Base-by-base conservation (phyloP, 2,797 vertebrate genomes). In the Pangasius mekongensis region DNA sequence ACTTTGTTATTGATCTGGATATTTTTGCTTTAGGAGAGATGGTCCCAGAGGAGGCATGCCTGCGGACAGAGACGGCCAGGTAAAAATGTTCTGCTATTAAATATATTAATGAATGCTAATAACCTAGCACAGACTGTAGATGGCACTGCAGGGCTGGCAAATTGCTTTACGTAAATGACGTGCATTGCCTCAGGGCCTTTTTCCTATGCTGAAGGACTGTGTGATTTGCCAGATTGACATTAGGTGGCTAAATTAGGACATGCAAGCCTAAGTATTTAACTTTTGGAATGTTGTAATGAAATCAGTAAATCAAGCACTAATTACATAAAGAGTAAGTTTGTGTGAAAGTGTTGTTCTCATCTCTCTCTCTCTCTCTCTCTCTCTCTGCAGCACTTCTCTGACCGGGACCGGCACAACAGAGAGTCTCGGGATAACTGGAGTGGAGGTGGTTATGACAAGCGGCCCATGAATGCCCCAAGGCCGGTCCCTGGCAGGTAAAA, bases 41-140 rank as follows among this genome's bases (percentile, higher is more conserved):
- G 93, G 94, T 43, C 64, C 95, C 0, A 96, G 98, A 86, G 93
- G 98, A 84, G 93, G 95, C 43, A 87, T 96, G 8, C 92, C 94
- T 43, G 95, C 94, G 74, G 97, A 98, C 87, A 91, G 97, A 92
- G 97, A 97, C 2, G 95, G 96, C 52, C 97, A 96, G 96, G 98
- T 99, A 91, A 93, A 87, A 88, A 81, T 39, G 9, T 14, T 39
- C 5, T 39, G 13, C 20, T 66, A 10, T 43, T 43, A 27, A 64
- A 27, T 16, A 62, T n/a, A 13, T 39, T 10, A 39, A 43, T 47
- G 1, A 52, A 30, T 30, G 5, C 11, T 30, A 67, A 30, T 83
- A 66, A 33, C 8, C 27, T 83, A 20, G 18, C 39, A 52, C 33
- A 62, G 24, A 49, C 58, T 62, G 22, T 47, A 83, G 58, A 14